These are phyloP conservation scores for Tiliacea citrago DNA, from an alignment of 2,888 invertebrate species.

Conservation along the genomic window DNA sequence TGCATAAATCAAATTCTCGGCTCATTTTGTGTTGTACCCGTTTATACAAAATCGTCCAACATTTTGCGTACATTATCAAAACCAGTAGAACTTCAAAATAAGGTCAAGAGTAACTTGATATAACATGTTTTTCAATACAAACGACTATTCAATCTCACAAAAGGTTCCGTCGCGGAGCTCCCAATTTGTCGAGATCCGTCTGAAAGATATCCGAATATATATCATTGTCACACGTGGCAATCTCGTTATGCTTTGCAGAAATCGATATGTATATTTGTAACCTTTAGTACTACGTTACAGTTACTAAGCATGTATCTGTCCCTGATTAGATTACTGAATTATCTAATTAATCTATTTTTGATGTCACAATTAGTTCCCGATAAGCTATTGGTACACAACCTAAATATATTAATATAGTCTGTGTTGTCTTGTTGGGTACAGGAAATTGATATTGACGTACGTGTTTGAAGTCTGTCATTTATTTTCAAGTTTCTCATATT, in stretches of 20 bases:
- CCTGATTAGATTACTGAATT: slow-evolving; percentile 52
- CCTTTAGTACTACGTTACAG: slow-evolving; percentile 39
- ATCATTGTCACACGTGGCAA: slow-evolving; percentile 49
- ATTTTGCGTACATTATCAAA: neutral
- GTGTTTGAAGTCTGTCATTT: neutral
- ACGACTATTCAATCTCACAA: slow-evolving; percentile 23
- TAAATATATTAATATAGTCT: slow-evolving; percentile 19
- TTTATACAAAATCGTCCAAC: neutral
- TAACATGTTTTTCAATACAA: slow-evolving; percentile 12
- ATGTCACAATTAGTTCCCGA: slow-evolving; percentile 48
- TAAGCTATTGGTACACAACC: slow-evolving; percentile 45
- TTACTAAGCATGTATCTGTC: slow-evolving; percentile 39
- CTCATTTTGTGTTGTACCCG: neutral
- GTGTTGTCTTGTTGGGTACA: slow-evolving; percentile 15
- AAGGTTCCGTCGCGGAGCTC: slow-evolving; percentile 11
- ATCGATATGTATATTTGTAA: slow-evolving; percentile 54
- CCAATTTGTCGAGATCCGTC: slow-evolving; percentile 49
- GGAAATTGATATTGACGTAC: neutral
- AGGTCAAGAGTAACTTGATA: slow-evolving; percentile 21
- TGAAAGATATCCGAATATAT: slow-evolving; percentile 48
- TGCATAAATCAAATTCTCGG: neutral
- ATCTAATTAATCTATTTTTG: slow-evolving; percentile 63
- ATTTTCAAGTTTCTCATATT: neutral
- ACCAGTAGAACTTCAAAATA: neutral
- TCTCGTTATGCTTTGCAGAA: slow-evolving; percentile 47